Evolutionary conservation across 2,888 invertebrate species (phyloP).

Genomic region (Mythimna impura): DNA sequence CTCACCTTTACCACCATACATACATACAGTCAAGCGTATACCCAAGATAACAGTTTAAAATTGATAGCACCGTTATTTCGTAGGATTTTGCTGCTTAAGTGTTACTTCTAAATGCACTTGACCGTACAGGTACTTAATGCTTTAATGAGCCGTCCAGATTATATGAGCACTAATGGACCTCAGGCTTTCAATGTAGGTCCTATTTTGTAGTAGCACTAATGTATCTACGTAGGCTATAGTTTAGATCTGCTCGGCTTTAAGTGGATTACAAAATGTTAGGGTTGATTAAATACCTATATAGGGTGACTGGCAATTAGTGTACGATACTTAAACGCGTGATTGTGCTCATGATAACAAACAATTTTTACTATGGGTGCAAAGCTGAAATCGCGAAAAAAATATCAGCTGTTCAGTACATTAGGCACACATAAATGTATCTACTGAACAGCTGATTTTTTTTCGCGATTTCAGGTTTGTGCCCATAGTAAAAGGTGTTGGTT

Average conservation of each 20-base stretch:
- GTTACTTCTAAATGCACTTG: conserved; percentile 7
- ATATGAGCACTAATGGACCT: conserved; percentile 52
- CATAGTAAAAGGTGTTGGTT: too few relatives aligned
- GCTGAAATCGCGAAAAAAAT: too few relatives aligned
- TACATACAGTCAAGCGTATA: conserved; percentile 29
- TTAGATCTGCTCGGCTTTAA: not conserved
- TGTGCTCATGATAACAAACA: too few relatives aligned
- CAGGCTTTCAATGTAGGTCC: conserved; percentile 47
- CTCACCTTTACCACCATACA: conserved; percentile 59
- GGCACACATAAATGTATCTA: too few relatives aligned
- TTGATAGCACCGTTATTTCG: not conserved
- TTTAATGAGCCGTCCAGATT: conserved; percentile 64
- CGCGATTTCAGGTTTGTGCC: too few relatives aligned
- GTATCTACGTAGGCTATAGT: not conserved
- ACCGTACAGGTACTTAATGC: conserved; percentile 55
- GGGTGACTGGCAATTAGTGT: too few relatives aligned
- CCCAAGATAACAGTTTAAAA: not conserved
- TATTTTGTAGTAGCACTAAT: conserved; percentile 33
- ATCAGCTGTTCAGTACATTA: too few relatives aligned
- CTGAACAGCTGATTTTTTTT: too few relatives aligned
- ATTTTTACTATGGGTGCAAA: too few relatives aligned
- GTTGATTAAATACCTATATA: not conserved
- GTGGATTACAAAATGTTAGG: not conserved
- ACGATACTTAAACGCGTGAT: too few relatives aligned
- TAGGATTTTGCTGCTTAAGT: not conserved